Evolutionary conservation across 2,797 vertebrate species (phyloP).

Genomic region (Danio choprae): DNA sequence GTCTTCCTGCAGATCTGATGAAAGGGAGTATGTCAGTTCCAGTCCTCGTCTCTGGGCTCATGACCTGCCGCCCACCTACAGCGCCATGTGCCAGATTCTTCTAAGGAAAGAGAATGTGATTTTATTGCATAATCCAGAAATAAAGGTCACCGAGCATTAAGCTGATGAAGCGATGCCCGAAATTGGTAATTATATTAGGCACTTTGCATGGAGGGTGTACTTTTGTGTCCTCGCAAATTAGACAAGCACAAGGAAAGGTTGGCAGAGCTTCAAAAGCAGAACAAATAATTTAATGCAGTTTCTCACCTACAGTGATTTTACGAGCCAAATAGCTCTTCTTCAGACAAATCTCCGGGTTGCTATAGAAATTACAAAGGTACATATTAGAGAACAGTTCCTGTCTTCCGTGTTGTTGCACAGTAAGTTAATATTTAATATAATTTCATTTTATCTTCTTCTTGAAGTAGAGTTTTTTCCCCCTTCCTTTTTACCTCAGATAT

Average conservation of each 20-base stretch:
- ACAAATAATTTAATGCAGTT: not conserved
- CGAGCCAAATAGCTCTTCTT: too few species aligned
- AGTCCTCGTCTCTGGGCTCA: slow-evolving; percentile 45
- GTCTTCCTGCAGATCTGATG: slow-evolving; percentile 54
- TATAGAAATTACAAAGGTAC: not conserved
- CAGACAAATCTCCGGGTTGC: too few species aligned
- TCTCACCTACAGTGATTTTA: not conserved
- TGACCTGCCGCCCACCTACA: slow-evolving; percentile 46
- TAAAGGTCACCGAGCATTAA: slow-evolving; percentile 43
- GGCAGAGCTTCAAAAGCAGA: not conserved
- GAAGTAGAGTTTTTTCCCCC: not conserved
- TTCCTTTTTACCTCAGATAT: not conserved
- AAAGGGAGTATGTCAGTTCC: slow-evolving; percentile 51
- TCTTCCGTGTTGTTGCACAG: not conserved
- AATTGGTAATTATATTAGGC: not conserved
- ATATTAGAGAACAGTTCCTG: not conserved
- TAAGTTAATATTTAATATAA: not conserved
- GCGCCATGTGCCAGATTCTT: slow-evolving; percentile 23
- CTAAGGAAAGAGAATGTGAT: slow-evolving; percentile 3
- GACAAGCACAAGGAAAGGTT: not conserved
- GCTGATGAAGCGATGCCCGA: not conserved
- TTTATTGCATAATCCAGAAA: slow-evolving; percentile 36
- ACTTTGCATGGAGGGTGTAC: not conserved
- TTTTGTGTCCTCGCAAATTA: not conserved
- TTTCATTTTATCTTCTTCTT: not conserved